Base-by-base conservation (phyloP, 92 coral and sea anemone genomes). In the Zoanthus solanderi region DNA sequence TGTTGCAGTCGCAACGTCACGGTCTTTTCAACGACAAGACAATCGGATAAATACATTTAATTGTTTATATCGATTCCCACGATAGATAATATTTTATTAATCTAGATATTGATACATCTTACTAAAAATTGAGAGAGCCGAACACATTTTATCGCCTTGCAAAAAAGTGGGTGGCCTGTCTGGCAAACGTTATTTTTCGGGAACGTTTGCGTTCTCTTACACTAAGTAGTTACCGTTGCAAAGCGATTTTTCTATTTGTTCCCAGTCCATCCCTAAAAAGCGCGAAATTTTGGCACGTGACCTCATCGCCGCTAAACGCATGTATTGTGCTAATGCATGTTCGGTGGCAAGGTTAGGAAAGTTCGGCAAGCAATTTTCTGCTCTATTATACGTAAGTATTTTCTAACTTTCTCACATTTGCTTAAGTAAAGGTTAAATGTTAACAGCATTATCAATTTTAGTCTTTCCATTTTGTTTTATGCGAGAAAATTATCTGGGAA, bases 281-380 rank as follows among this genome's bases (percentile, higher is more conserved):
- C 94, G 96, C 96, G 96, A 94, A 95, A 93, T 88, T 91, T 87
- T 92, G 90, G 94, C 98, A 95, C 98, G 98, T 95, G 98, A 95
- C 94, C 94, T 87, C 88, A 91, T 75, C 90, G 89, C 90, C 93
- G 91, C 90, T 66, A 92, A 93, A 95, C 98, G 98, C 98, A 94
- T 94, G 98, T 95, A 95, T 95, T 95, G 98, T 95, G 98, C 95
- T 92, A 96, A 88, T 93, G 96, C 94, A 92, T 95, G 92, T 94
- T 87, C 90, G 54, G 93, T 93, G 98, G 75, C 85, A 81, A 65
- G 75, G 60, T 81, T 81, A 65, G 85, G 75, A 66, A 45, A 81
- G 85, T 81, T 81, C 75, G 85, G 75, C 85, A 57, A 81, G 85
- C 85, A 12, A 11, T 91, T 95, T 92, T 89, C 93, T 91, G 98